Base-by-base conservation (phyloP, 2,888 invertebrate species). In the Dynastes maya region DNA sequence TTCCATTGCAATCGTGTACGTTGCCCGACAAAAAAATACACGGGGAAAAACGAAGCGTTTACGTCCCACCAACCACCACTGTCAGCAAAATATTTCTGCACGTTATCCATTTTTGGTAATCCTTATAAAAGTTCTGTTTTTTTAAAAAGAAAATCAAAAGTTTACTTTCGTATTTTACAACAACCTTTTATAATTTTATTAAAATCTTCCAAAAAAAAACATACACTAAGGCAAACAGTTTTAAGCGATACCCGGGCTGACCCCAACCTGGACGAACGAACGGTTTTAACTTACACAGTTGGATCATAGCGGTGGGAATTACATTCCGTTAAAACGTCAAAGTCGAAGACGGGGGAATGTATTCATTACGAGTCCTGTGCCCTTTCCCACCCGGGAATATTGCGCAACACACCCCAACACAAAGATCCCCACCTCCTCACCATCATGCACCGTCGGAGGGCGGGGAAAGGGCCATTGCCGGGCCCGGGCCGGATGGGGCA, bases 361-460 rank as follows among this genome's bases (percentile, higher is more conserved):
- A 74, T 74, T 74, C 61, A 74, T 74, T 74, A 74, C 61, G 72
- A 40, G 61, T 63, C 45, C 72, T 45, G 61, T 74, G 72, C n/a
- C n/a, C n/a, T n/a, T n/a, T n/a, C n/a, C n/a, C 72, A 74, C 61
- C 72, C 61, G 72, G 72, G 72, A 74, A 74, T 74, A 63, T 74
- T 74, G 61, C 40, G 72, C 72, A 74, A 74, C 45, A 32, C n/a
- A 58, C 58, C 13, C 40, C 16, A 45, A 49, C 27, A 4, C 22
- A 16, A 37, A 67, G 40, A 22, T 58, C 27, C 55, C 55, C 6
- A 65, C 32, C 49, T 45, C 49, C 40, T 6, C 65, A 53, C 13
- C 37, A 16, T 13, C 55, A 76, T 40, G 40, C 55, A 27, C 40
- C 45, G 45, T 27, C 40, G 27, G 6, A 11, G n/a, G 27, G 61